Evolutionary conservation across 2,888 invertebrate genomes (phyloP).

Genomic region (Pseudoips prasinana): DNA sequence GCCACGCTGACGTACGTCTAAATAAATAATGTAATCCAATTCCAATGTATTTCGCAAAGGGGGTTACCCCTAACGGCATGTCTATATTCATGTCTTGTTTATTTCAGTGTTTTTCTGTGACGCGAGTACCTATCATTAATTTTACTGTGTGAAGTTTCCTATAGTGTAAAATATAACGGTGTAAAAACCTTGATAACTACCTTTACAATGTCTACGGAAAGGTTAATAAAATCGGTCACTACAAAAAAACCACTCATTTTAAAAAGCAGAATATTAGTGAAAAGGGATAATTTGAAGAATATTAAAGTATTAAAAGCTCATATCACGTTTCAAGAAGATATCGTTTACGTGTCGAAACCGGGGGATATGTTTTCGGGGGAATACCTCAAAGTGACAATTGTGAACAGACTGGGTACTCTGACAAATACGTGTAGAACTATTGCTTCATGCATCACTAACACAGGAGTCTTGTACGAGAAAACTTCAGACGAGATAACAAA

Average conservation of each 20-base stretch:
- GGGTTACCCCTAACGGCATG: too few species aligned
- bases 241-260: constrained; percentile 13
- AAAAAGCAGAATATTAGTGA: constrained; percentile 18
- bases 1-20: too few species aligned
- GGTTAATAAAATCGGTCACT: not conserved
- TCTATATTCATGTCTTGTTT: too few species aligned
- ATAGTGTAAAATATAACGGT: too few species aligned
- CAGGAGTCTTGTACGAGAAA: constrained; percentile 32
- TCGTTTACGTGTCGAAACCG: constrained; percentile 18
- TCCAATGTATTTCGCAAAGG: too few species aligned
- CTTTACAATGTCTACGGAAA: not conserved
- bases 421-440: constrained; percentile 47
- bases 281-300: constrained; percentile 13
- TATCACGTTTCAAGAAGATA: constrained; percentile 16
- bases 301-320: constrained; percentile 16
- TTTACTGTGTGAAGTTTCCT: too few species aligned
- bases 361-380: constrained; percentile 51
- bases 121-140: too few species aligned
- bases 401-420: constrained; percentile 39
- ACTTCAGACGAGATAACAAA: constrained; percentile 52
- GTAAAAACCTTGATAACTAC: too few species aligned
- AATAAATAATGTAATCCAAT: too few species aligned
- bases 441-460: constrained; percentile 38
- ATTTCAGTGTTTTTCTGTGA: too few species aligned
- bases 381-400: constrained; percentile 42